Evolutionary conservation across 2,888 invertebrate species (phyloP).

Genomic region (Dryococelus australis): DNA sequence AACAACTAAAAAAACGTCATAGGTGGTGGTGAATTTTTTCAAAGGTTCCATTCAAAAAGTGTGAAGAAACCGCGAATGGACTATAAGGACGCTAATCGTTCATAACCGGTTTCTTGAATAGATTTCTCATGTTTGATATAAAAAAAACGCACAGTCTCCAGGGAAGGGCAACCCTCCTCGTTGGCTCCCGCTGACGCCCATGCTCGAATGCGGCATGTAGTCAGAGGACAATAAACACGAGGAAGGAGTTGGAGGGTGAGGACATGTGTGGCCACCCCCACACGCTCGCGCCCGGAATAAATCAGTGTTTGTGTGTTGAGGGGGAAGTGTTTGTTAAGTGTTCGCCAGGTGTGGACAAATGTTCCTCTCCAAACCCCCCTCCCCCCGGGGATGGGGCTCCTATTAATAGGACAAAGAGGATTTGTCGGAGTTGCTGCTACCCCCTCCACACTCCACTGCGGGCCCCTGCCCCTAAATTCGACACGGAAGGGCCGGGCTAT

Average conservation of each 20-base stretch:
- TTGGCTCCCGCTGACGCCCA: no score
- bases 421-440: background rate
- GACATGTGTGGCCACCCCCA: background rate
- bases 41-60: no score
- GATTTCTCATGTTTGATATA: no score
- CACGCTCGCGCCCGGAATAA: background rate
- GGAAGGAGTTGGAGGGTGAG: background rate
- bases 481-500: no score
- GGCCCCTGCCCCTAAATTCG: no score
- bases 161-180: no score
- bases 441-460: background rate
- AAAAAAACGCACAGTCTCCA: no score
- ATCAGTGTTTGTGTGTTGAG: background rate
- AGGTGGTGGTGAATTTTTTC: no score
- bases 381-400: background rate
- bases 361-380: background rate
- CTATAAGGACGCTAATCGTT: no score
- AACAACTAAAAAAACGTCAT: no score
- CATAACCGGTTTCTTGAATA: no score
- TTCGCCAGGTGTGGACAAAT: conserved; percentile 2
- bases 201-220: background rate
- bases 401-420: conserved; percentile 3
- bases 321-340: background rate
- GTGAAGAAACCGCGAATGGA: no score
- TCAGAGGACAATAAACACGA: background rate